Base-by-base conservation (phyloP, 2,113 vertebrate species). In the Nothobranchius kuhntae region DNA sequence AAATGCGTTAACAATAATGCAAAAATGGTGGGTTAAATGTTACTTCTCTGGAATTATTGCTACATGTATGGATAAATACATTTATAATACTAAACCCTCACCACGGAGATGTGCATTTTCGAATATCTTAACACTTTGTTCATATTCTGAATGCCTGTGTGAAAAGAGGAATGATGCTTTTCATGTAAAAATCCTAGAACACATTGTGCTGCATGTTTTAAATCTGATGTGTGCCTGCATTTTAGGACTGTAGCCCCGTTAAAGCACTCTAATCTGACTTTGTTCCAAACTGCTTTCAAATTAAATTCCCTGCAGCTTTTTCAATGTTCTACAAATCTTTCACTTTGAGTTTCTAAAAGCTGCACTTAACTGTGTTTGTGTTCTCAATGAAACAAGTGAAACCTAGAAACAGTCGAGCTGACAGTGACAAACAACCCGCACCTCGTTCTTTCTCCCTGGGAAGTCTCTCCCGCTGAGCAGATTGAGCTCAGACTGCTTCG, bases 391-490 rank as follows among this genome's bases (percentile, higher is more conserved):
- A 14, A 26, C 15, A 10, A 42, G 42, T 50, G 51, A 61, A 61
- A 73, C 42, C 14, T 17, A 11, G 48, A 56, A 35, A 46, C 61
- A 9, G 63, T 61, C 12, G 46, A 7, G 50, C 15, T 55, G 65
- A 73, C 63, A 9, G 14, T 57, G 71, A 77, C 47, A 44, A 56
- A 75, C 68, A 24, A 17, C 52, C 42, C 53, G 38, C 30, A 15
- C 8, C n/a, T 51, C 2, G 46, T 30, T 64, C 36, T 4, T n/a
- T 40, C 52, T 51, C 55, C 40, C 50, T 24, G 59, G 65, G 63
- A 68, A 59, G 55, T 55, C 1, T 12, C 47, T 11, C 51, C 40
- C 2, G 59, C 51, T 57, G 65, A 8, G 48, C 26, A 38, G n/a
- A 36, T 61, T 9, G 17, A 53, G 56, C 15, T 58, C 47, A 14